These are phyloP conservation scores for Campopleginae sp. DNA, from an alignment of 2,888 invertebrate genomes.

Conservation along the genomic window DNA sequence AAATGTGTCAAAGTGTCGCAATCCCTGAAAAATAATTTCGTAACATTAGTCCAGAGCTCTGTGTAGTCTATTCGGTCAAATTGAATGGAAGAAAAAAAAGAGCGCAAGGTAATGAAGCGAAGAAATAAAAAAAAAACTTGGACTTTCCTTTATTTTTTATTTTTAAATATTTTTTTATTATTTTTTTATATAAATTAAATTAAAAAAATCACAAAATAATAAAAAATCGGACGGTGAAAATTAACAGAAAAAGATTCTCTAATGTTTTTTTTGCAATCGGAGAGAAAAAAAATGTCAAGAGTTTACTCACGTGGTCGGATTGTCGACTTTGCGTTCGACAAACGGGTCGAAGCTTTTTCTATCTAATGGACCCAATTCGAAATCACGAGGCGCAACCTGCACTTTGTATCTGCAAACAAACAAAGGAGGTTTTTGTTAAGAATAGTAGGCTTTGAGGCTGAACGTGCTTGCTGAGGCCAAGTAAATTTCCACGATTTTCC, in stretches of 20 bases:
- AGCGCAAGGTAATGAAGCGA: not conserved
- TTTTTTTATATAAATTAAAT: no score
- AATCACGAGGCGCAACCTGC: conserved; percentile 86
- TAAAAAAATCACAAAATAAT: no score
- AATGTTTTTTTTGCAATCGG: no score
- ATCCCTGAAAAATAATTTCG: conserved; percentile 87
- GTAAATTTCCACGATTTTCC: conserved; percentile 5
- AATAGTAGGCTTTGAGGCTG: conserved; percentile 13
- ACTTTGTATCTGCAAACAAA: conserved; percentile 86
- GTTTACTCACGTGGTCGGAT: conserved; percentile 92
- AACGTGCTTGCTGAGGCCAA: not conserved
- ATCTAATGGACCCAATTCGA: conserved; percentile 85
- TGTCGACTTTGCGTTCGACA: conserved; percentile 88
- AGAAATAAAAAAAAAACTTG: not conserved
- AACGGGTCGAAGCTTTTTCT: conserved; percentile 90
- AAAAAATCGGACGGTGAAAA: not conserved
- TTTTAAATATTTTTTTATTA: no score
- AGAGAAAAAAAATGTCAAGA: no score
- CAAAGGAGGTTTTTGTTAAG: not conserved
- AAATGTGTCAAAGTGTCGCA: conserved; percentile 96
- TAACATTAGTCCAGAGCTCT: not conserved
- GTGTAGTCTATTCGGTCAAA: not conserved
- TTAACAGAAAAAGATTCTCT: no score
- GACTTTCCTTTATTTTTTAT: not conserved
- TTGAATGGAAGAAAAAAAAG: not conserved